Conservation (phyloP, 2,113 vertebrate species). For the Sander lucioperca region DNA sequence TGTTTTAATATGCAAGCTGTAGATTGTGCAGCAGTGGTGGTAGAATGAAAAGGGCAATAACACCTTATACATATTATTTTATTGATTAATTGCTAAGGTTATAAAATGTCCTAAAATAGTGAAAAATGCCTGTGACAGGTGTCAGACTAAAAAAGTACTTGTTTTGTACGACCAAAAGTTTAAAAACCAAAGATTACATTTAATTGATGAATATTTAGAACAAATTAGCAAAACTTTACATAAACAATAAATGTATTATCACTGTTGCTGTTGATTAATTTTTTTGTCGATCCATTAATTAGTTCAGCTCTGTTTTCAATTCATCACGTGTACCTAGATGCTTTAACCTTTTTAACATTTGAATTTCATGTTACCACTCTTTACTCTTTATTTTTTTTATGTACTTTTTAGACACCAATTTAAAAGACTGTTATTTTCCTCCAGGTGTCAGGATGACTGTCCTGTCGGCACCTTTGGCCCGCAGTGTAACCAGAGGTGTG, state of each 20-base stretch:
- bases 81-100: background rate
- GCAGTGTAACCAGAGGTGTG: conserved; percentile 91
- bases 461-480: conserved; percentile 93
- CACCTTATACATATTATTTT: background rate
- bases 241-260: background rate
- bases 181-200: background rate
- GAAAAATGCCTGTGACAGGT: background rate
- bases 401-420: conserved; percentile 16
- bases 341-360: conserved; percentile 4
- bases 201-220: background rate
- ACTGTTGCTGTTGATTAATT: background rate
- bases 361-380: background rate
- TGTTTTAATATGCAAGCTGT: background rate
- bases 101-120: background rate
- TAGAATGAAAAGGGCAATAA: background rate
- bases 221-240: background rate
- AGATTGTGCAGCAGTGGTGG: background rate
- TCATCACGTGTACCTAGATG: background rate
- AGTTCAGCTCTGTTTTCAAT: background rate
- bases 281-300: background rate
- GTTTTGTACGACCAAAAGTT: background rate
- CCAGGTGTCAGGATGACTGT: conserved; percentile 97
- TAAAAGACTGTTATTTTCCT: conserved; percentile 21
- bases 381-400: background rate
- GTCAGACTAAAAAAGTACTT: background rate